Base-by-base conservation (phyloP, 1,140 invertebrate genomes). In the Eciton burchellii region DNA sequence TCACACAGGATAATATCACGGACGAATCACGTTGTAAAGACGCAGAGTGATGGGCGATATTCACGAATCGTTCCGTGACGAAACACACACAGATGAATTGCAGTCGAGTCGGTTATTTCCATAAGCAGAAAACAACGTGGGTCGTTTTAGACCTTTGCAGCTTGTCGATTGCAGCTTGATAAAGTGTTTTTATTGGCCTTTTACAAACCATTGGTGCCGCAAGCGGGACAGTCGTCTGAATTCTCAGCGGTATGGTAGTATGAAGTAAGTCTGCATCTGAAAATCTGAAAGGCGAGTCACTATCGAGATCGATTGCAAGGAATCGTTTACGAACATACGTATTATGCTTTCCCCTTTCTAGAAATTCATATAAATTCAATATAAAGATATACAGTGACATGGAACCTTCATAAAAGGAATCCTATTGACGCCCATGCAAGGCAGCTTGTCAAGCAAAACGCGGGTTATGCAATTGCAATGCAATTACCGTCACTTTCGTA, bases 401-500 rank as follows among this genome's bases (percentile, higher is more conserved):
- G 6, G 6, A 35, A 35, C 6, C 35, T 35, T 35, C 35, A 35
- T 35, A 6, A 35, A 35, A 35, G 6, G 6, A 35, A 35, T 35
- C 35, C 35, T 35, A 35, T 35, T 6, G 35, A 35, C 35, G 6
- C 35, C 35, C 35, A 35, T 35, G 35, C 35, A 35, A 35, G 6
- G 35, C 35, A 35, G 35, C 6, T 35, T 35, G 35, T 35, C 35
- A 52, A 49, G 49, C 59, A 24, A 65, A 63, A 63, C 72, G 59
- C 19, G 26, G 14, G 6, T 49, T 65, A 14, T 77, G 71, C 35
- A 56, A 35, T 83, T 47, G 65, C 47, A 26, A n/a, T 76, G 66
- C 66, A 79, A 86, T 86, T 83, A 83, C 60, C 41, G 72, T 9
- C 49, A 87, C 41, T 86, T 79, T 68, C 74, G 56, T 83, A 60